A percentile compares a stretch with the other conserved stretches of the same genome.
These are phyloP conservation scores for Paramisgurnus dabryanus DNA, from an alignment of 2,113 vertebrate species.

Conservation along the genomic window DNA sequence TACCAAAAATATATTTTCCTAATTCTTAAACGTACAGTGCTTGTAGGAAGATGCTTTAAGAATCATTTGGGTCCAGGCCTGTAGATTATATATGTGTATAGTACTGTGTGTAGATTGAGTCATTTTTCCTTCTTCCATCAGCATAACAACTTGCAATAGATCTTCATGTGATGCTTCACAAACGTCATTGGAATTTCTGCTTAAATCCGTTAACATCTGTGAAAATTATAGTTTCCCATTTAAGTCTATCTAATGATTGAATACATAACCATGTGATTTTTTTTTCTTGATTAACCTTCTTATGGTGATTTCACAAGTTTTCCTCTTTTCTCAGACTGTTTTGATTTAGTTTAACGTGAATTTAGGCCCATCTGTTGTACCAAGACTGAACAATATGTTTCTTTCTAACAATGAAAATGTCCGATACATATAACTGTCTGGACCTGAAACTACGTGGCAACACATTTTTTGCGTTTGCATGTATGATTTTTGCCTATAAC, in stretches of 20 bases:
- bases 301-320: too few species aligned
- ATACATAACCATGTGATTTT: not conserved
- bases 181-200: not conserved
- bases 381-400: not conserved
- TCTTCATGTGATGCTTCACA: not conserved
- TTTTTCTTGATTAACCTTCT: not conserved
- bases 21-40: not conserved
- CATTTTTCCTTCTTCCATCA: not conserved
- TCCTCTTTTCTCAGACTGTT: not conserved
- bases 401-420: not conserved
- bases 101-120: not conserved
- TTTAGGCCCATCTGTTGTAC: not conserved
- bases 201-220: not conserved
- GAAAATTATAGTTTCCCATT: not conserved
- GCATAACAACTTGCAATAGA: not conserved
- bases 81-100: not conserved
- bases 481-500: slow-evolving; percentile 43
- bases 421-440: not conserved
- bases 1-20: not conserved
- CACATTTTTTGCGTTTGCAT: slow-evolving; percentile 23
- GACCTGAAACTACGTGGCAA: slow-evolving; percentile 47
- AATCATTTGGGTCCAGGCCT: not conserved
- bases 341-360: not conserved
- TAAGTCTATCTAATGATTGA: not conserved
- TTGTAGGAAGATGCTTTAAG: not conserved